phyloP scores from a whole-genome alignment of 2,113 vertebrate species.

The Tympanuchus pallidicinctus region DNA sequence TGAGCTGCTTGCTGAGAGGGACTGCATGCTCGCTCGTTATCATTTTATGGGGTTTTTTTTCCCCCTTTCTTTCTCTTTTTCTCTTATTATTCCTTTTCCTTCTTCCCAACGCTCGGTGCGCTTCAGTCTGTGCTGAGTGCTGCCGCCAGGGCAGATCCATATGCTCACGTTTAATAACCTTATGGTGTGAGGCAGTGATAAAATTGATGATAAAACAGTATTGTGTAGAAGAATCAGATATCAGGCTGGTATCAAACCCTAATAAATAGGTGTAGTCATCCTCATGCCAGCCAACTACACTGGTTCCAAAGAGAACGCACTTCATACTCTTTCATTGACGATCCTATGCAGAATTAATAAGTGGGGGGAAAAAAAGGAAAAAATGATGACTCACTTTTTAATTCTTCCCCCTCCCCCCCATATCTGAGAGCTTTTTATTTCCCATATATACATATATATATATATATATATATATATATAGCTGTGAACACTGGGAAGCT shows the following conservation, averaged over 20 bases:
- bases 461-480: background rate
- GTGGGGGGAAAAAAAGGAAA: background rate
- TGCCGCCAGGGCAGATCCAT: conserved; percentile 60
- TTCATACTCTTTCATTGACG: background rate
- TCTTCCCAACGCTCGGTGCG: conserved; percentile 21
- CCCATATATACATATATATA: too few relatives aligned
- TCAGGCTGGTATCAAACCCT: background rate
- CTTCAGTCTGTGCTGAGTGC: conserved; percentile 26
- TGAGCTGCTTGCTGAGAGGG: conserved; percentile 72
- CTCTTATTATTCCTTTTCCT: conserved; percentile 61
- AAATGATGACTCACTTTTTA: background rate
- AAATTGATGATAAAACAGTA: background rate
- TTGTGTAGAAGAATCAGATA: background rate
- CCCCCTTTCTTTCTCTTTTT: background rate
- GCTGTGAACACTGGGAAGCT: background rate
- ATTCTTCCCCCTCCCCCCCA: background rate
- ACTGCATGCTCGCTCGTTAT: conserved; percentile 65
- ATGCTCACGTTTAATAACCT: conserved; percentile 54
- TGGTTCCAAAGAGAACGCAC: background rate
- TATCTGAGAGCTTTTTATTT: background rate
- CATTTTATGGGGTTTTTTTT: conserved; percentile 44
- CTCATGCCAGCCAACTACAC: background rate
- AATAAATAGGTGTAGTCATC: background rate
- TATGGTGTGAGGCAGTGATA: background rate
- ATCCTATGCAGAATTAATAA: background rate